phyloP scores from a whole-genome alignment of 2,113 vertebrate genomes.

The Andinoacara biseriatus region DNA sequence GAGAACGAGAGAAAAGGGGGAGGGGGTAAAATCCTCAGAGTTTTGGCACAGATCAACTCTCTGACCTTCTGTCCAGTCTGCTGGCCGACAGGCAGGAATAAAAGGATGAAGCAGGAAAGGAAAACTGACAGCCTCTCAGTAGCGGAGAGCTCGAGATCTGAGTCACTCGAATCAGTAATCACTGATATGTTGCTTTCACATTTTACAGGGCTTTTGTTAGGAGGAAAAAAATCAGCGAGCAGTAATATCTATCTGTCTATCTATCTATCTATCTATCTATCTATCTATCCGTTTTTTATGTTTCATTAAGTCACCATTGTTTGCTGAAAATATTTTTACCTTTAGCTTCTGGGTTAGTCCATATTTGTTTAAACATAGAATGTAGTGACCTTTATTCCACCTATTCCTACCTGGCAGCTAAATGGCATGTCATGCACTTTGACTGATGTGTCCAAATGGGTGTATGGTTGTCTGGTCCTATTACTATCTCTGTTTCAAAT shows the following conservation, averaged over 20 bases:
- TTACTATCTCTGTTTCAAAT: slow-evolving; percentile 30
- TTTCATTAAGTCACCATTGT: not conserved
- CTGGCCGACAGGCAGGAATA: slow-evolving; percentile 68
- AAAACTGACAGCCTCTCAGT: slow-evolving; percentile 64
- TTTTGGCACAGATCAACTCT: slow-evolving; percentile 77
- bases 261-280: not conserved
- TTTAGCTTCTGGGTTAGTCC: not conserved
- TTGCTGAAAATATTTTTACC: not conserved
- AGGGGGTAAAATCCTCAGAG: slow-evolving; percentile 70
- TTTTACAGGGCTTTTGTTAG: slow-evolving; percentile 43
- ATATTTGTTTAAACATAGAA: not conserved
- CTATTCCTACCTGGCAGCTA: slow-evolving; percentile 32
- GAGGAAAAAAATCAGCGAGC: slow-evolving; percentile 28
- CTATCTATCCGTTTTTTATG: not conserved
- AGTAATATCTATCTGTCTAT: not conserved
- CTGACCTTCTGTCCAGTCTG: slow-evolving; percentile 83
- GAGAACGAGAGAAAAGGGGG: slow-evolving; percentile 52
- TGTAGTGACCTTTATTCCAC: slow-evolving; percentile 43
- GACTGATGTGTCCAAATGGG: slow-evolving; percentile 36
- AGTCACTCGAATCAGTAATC: slow-evolving; percentile 61
- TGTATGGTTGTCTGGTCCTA: slow-evolving; percentile 27
- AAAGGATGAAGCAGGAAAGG: slow-evolving; percentile 64
- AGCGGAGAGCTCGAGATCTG: slow-evolving; percentile 53
- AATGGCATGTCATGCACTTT: slow-evolving; percentile 25
- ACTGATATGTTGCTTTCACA: slow-evolving; percentile 59